Conservation (phyloP, 2,888 invertebrate genomes). For the Dasysyrphus tricinctus region DNA sequence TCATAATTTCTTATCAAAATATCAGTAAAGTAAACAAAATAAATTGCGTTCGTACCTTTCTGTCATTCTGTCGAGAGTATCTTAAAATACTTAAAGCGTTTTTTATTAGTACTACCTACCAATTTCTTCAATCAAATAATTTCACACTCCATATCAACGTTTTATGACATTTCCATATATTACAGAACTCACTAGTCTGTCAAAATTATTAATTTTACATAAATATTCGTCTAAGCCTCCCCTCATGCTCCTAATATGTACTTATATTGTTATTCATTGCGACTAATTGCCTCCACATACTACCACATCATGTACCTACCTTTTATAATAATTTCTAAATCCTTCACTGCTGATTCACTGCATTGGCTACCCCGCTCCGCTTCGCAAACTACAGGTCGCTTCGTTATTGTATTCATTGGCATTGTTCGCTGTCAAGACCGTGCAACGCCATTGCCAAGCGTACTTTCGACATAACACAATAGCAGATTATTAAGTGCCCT, state of each 20-base stretch:
- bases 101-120: no score
- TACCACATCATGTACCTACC: not conserved
- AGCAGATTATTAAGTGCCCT: slow-evolving; percentile 76
- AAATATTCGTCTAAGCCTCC: slow-evolving; percentile 49
- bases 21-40: no score
- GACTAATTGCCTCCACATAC: slow-evolving; percentile 67
- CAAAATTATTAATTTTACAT: slow-evolving; percentile 27
- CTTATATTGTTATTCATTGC: slow-evolving; percentile 68
- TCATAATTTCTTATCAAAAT: no score
- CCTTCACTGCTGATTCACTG: not conserved
- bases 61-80: no score
- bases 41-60: no score
- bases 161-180: not conserved
- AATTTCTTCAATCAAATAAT: not conserved
- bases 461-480: slow-evolving; percentile 78
- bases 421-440: slow-evolving; percentile 79
- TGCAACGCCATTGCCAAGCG: slow-evolving; percentile 77
- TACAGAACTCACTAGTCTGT: not conserved
- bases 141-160: not conserved
- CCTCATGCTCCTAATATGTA: not conserved
- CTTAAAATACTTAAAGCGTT: no score
- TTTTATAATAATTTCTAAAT: slow-evolving; percentile 30
- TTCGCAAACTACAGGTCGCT: slow-evolving; percentile 58
- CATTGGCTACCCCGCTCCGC: not conserved
- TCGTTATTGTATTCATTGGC: slow-evolving; percentile 83